Percentiles rank a stretch among this genome's conserved stretches.
These are phyloP conservation scores for Typhlomys cinereus DNA, from an alignment of 2,113 vertebrate genomes.

Conservation along the genomic window DNA sequence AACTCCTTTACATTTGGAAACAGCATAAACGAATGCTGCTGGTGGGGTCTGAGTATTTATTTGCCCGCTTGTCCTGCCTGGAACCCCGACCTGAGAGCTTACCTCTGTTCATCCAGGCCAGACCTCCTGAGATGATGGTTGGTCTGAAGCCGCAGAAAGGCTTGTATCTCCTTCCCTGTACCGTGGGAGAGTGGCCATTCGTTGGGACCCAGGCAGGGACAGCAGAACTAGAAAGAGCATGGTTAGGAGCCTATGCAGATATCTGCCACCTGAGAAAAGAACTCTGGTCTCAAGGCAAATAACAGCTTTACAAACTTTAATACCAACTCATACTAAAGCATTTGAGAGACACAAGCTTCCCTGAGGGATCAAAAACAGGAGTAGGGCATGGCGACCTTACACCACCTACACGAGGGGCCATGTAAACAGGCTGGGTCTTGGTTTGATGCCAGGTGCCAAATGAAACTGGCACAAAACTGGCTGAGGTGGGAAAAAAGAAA, in stretches of 20 bases:
- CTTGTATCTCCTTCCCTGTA: background rate
- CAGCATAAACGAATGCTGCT: too few species aligned
- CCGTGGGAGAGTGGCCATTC: background rate
- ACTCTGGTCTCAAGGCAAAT: background rate
- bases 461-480: conserved; percentile 56
- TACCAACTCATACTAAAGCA: conserved; percentile 13
- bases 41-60: too few species aligned
- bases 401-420: too few species aligned
- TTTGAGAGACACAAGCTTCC: background rate
- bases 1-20: background rate
- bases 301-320: background rate
- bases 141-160: background rate
- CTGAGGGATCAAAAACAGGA: background rate
- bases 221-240: background rate
- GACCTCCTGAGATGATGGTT: background rate
- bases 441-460: conserved; percentile 57
- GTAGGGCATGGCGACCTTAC: background rate
- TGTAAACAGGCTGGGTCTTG: background rate
- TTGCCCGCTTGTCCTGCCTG: too few species aligned
- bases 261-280: background rate
- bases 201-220: conserved; percentile 3
- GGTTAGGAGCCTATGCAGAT: background rate
- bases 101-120: too few species aligned
- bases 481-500: conserved; percentile 70
- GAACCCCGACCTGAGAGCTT: too few species aligned